Base-by-base conservation (phyloP, 2,888 invertebrate genomes). In the Linnaemya vulpina region DNA sequence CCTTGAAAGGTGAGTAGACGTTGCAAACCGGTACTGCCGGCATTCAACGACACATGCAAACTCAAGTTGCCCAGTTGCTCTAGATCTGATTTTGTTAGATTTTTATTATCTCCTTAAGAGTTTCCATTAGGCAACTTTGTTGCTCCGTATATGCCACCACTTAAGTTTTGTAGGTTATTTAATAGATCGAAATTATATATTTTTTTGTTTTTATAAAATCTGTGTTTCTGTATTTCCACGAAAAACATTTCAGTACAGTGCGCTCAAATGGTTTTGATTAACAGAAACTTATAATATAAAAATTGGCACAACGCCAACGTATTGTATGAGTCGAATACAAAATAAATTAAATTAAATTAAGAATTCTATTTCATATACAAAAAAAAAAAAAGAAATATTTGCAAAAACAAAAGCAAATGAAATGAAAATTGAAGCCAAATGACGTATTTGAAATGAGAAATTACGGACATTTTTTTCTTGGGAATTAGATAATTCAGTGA, bases 1-100 rank as follows among this genome's bases (percentile, higher is more conserved):
- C 97, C 94, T 94, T 97, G 89, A 97, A 97, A 95, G 97, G 97
- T 97, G 93, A 93, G 93, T 87, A 51, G 51, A 51, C 8, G 10
- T 51, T 51, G n/a, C 3, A 49, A 17, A 17, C 9, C 17, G 17
- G 10, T 8, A 9, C 2, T 35, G 58, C 58, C n/a, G 15, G 3
- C 7, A 11, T 53, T 53, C 25, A 22, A 1, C 0, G 3, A 40
- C 9, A 38, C 38, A 38, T 38, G 13, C 1, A 30, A 30, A 30
- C 30, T 30, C 5, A 30, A 30, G 30, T 5, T 30, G 30, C 30
- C 30, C 2, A 30, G 30, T 38, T 38, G 9, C 3, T 8, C 9
- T 7, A 38, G 38, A 38, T 22, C 9, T 22, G 22, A 11, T 25
- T 4, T 55, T 25, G 15, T 25, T 25, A 3, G 25, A 55, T 53